phyloP scores from a whole-genome alignment of 2,888 invertebrate species.

The Entomobrya proxima region DNA sequence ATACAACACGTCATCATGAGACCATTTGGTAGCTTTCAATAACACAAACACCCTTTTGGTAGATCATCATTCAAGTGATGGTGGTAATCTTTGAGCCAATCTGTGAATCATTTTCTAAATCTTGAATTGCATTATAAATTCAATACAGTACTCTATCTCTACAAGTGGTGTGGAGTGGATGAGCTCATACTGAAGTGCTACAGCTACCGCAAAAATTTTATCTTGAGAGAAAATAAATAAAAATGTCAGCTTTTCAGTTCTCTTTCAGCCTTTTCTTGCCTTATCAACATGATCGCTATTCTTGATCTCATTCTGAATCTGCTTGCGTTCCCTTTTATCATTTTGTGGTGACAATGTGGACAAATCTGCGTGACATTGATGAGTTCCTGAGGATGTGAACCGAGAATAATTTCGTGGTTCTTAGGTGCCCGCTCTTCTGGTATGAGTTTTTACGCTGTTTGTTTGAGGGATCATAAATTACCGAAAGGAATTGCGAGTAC shows the following conservation, averaged over 20 bases:
- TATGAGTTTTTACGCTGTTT: neutral
- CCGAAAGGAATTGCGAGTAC: neutral
- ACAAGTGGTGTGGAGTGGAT: slow-evolving; percentile 1
- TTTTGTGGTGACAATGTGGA: slow-evolving; percentile 54
- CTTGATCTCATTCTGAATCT: slow-evolving; percentile 4
- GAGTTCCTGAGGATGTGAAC: slow-evolving; percentile 48
- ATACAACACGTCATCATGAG: too few relatives aligned
- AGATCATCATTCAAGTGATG: neutral
- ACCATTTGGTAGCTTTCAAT: slow-evolving; percentile 10
- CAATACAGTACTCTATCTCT: too few relatives aligned
- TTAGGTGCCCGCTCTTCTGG: slow-evolving; percentile 29
- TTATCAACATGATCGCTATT: neutral
- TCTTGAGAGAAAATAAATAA: slow-evolving; percentile 36
- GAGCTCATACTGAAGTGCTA: neutral
- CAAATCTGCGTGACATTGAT: slow-evolving; percentile 59
- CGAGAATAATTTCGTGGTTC: slow-evolving; percentile 40
- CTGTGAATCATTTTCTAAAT: neutral
- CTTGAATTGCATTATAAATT: too few relatives aligned
- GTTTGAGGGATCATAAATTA: neutral
- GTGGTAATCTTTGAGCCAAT: slow-evolving; percentile 5
- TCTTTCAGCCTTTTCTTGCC: neutral
- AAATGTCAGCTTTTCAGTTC: slow-evolving; percentile 7
- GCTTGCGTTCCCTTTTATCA: neutral
- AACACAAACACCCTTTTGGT: neutral
- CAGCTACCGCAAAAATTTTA: neutral